A percentile compares a stretch with the other conserved stretches of the same genome.
phyloP scores from a whole-genome alignment of 2,797 vertebrate species.

The Falco berigora region DNA sequence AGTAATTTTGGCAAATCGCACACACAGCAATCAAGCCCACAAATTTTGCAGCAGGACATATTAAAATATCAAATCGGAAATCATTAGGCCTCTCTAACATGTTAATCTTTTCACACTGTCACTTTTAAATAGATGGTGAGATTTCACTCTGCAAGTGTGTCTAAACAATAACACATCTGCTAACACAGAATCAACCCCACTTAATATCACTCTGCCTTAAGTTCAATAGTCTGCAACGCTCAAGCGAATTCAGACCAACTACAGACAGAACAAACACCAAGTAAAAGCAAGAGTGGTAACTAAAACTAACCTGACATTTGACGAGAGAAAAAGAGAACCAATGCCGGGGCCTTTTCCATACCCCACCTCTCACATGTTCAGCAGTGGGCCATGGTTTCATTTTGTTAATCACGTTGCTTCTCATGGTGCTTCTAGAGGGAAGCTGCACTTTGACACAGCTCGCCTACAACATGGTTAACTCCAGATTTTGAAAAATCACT shows the following conservation, averaged over 20 bases:
- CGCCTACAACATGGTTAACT: not conserved
- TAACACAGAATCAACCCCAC: not conserved
- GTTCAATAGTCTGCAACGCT: not conserved
- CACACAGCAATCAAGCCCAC: not conserved
- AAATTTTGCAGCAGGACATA: not conserved
- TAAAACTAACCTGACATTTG: not conserved
- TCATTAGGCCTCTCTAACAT: not conserved
- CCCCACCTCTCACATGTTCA: not conserved
- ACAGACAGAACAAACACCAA: not conserved
- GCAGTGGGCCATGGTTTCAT: not conserved
- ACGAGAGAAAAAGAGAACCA: not conserved
- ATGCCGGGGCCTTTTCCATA: not conserved
- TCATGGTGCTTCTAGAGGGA: not conserved
- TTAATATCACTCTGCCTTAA: not conserved
- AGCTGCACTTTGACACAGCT: not conserved
- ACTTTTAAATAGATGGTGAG: not conserved
- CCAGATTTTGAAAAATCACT: not conserved
- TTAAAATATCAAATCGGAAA: not conserved
- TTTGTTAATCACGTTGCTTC: not conserved
- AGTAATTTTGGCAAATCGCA: not conserved
- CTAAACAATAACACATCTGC: not conserved
- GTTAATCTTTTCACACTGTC: not conserved
- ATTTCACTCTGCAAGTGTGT: not conserved
- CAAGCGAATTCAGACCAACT: not conserved
- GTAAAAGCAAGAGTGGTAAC: not conserved